Evolutionary conservation across 1,140 invertebrate species (phyloP).

Genomic region (Bombus sibiricus): DNA sequence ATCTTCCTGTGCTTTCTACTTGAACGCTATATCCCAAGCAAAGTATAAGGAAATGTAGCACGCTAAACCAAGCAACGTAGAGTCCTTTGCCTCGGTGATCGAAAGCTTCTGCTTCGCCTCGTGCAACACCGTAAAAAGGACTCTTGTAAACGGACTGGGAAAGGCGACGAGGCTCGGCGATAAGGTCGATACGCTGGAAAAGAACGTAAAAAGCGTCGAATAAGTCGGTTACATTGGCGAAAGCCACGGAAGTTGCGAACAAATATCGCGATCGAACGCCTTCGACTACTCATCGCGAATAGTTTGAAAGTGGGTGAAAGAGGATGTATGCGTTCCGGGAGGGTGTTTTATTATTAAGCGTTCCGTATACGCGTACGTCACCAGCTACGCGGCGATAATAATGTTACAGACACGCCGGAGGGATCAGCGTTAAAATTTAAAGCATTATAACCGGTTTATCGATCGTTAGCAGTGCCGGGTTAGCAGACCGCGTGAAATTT

Average conservation of each 20-base stretch:
- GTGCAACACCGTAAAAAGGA: too few species aligned
- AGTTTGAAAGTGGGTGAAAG: not conserved
- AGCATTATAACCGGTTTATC: constrained; percentile 60
- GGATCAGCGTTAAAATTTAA: constrained; percentile 59
- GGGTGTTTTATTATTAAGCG: constrained; percentile 13
- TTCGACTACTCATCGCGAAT: not conserved
- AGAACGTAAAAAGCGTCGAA: not conserved
- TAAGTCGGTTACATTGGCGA: not conserved
- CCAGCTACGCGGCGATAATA: constrained; percentile 25
- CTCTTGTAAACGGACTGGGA: not conserved
- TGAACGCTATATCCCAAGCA: too few species aligned
- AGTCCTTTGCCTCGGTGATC: too few species aligned
- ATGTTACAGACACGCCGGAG: constrained; percentile 46
- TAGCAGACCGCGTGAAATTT: constrained; percentile 36
- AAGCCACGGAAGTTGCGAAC: not conserved
- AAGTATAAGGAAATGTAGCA: too few species aligned
- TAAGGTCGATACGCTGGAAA: too few species aligned
- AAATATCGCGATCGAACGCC: not conserved
- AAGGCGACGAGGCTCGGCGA: too few species aligned
- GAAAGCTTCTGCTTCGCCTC: too few species aligned
- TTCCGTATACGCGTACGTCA: not conserved
- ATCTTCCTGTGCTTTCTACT: too few species aligned
- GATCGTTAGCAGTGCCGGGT: constrained; percentile 29
- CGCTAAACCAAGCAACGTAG: too few species aligned
- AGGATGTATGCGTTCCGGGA: not conserved